Evolutionary conservation across 2,888 invertebrate genomes (phyloP).

Genomic region (Oegoconia quadripuncta): DNA sequence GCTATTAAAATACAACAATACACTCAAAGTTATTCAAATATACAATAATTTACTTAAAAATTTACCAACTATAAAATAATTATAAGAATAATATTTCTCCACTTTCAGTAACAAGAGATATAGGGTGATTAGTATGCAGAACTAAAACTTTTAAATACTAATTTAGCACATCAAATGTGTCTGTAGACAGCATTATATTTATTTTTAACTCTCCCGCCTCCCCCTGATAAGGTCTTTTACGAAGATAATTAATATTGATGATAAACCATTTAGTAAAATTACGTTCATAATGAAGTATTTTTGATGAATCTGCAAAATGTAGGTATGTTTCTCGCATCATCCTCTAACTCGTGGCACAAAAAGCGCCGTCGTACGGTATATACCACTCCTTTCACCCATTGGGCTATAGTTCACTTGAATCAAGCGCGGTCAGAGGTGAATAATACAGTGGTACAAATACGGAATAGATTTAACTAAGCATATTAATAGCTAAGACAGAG

Average conservation of each 20-base stretch:
- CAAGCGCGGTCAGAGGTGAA: slow-evolving; percentile 57
- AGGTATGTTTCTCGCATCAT: background rate
- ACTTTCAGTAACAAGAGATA: too few species aligned
- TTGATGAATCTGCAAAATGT: too few species aligned
- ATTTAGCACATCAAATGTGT: too few species aligned
- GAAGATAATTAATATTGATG: too few species aligned
- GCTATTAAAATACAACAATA: slow-evolving; percentile 30
- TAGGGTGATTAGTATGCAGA: too few species aligned
- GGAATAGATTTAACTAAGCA: slow-evolving; percentile 12
- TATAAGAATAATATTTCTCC: too few species aligned
- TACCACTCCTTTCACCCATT: slow-evolving; percentile 57
- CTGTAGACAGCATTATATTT: too few species aligned
- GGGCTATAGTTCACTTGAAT: slow-evolving; percentile 52
- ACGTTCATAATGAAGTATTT: too few species aligned
- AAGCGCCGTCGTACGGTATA: slow-evolving; percentile 18
- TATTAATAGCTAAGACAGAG: slow-evolving; percentile 5
- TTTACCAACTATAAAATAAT: background rate
- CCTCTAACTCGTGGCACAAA: background rate
- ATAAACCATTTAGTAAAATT: too few species aligned
- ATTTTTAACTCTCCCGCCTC: too few species aligned
- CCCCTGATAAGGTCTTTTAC: too few species aligned
- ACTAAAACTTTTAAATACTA: too few species aligned
- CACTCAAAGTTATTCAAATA: slow-evolving; percentile 1
- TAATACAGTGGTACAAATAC: slow-evolving; percentile 27
- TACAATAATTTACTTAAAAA: background rate